A percentile compares a stretch with the other conserved stretches of the same genome.
phyloP scores from a whole-genome alignment of 2,888 invertebrate genomes.

The Spilosoma lubricipeda region DNA sequence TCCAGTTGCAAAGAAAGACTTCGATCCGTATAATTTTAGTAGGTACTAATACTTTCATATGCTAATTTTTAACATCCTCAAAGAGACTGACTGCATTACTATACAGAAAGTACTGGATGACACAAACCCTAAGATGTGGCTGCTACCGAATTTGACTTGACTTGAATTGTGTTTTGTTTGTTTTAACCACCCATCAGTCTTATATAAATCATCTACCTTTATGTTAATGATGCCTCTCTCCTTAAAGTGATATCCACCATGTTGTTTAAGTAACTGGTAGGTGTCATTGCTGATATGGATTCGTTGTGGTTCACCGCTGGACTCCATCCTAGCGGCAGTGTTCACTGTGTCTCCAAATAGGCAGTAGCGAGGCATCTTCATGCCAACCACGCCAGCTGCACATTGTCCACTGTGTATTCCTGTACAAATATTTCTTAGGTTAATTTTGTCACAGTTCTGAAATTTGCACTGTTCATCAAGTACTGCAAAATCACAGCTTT shows the following conservation, averaged over 20 bases:
- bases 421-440: constrained; percentile 35
- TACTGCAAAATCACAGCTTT: not conserved
- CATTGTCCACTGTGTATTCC: constrained; percentile 88
- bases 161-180: no score
- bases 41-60: no score
- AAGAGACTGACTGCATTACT: no score
- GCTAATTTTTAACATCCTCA: no score
- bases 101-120: no score
- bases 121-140: not conserved
- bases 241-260: constrained; percentile 90
- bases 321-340: constrained; percentile 93
- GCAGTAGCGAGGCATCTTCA: constrained; percentile 94
- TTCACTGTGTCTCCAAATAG: constrained; percentile 94
- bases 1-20: not conserved
- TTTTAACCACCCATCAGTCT: no score
- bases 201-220: constrained; percentile 83
- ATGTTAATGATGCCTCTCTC: constrained; percentile 91
- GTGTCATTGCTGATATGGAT: constrained; percentile 92
- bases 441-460: not conserved
- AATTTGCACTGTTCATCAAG: not conserved
- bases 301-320: constrained; percentile 90
- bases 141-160: not conserved
- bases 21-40: no score
- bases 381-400: constrained; percentile 93
- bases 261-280: constrained; percentile 87